A percentile compares a stretch with the other conserved stretches of the same genome.
Conservation (phyloP, 2,113 vertebrate species). For the Vulpes lagopus region DNA sequence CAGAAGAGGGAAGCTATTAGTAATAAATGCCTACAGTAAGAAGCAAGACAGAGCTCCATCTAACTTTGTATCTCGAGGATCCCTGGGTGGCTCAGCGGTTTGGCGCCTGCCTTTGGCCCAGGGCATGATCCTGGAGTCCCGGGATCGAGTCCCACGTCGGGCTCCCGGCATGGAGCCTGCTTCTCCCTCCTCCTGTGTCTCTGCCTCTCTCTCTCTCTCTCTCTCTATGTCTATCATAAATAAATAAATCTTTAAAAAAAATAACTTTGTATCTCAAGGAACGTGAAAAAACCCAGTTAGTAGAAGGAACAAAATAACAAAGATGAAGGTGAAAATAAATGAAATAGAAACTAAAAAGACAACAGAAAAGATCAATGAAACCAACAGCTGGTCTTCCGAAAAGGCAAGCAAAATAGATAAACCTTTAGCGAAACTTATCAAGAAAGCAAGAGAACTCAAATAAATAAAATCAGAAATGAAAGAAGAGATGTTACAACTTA, state of each 20-base stretch:
- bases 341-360: background rate
- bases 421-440: background rate
- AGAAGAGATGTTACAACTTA: background rate
- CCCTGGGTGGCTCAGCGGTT: too few species aligned
- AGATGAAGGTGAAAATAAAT: background rate
- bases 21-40: background rate
- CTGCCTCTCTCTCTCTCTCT: too few species aligned
- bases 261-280: background rate
- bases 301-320: conserved; percentile 21
- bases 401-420: background rate
- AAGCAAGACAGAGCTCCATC: background rate
- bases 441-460: background rate
- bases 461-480: background rate
- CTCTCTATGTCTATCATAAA: too few species aligned
- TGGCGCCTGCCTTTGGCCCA: too few species aligned
- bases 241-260: too few species aligned
- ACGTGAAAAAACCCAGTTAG: background rate
- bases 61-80: background rate
- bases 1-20: background rate
- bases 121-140: too few species aligned
- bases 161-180: too few species aligned
- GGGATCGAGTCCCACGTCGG: too few species aligned
- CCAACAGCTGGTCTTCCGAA: background rate
- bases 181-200: too few species aligned
- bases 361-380: background rate